These are phyloP conservation scores for Dicyrtoma fusca DNA, from an alignment of 2,888 invertebrate genomes.

Conservation along the genomic window DNA sequence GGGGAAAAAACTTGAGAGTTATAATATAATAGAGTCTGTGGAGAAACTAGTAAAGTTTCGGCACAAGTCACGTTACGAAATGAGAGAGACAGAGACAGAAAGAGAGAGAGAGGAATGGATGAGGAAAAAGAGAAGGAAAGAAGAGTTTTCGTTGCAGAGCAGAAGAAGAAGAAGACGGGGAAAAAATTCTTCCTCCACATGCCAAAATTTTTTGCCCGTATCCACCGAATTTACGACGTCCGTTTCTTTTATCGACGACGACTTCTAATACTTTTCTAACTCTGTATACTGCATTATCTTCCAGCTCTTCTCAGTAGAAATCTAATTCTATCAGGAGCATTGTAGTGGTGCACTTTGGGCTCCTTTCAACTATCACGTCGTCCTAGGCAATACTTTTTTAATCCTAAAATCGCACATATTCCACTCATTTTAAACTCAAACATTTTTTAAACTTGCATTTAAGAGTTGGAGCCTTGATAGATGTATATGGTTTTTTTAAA, in stretches of 20 bases:
- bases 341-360: too few species aligned
- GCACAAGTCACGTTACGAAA: slow-evolving; percentile 27
- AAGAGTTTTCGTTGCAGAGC: background rate
- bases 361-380: too few species aligned
- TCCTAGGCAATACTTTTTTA: too few species aligned
- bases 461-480: too few species aligned
- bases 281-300: slow-evolving; percentile 2
- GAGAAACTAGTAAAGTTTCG: slow-evolving; percentile 23
- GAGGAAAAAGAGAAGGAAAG: background rate
- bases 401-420: too few species aligned
- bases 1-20: background rate
- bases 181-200: slow-evolving; percentile 42
- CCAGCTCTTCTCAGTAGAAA: too few species aligned
- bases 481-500: too few species aligned
- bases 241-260: slow-evolving; percentile 43
- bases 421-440: too few species aligned
- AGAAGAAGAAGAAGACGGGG: slow-evolving; percentile 12
- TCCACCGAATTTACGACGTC: slow-evolving; percentile 50
- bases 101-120: slow-evolving; percentile 1
- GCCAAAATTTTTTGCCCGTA: slow-evolving; percentile 47
- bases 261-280: slow-evolving; percentile 18
- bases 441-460: too few species aligned
- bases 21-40: slow-evolving; percentile 11
- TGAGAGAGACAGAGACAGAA: background rate
- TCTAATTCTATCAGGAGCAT: too few species aligned